Conservation (phyloP, 2,888 invertebrate species). For the Drosophila prostipennis region DNA sequence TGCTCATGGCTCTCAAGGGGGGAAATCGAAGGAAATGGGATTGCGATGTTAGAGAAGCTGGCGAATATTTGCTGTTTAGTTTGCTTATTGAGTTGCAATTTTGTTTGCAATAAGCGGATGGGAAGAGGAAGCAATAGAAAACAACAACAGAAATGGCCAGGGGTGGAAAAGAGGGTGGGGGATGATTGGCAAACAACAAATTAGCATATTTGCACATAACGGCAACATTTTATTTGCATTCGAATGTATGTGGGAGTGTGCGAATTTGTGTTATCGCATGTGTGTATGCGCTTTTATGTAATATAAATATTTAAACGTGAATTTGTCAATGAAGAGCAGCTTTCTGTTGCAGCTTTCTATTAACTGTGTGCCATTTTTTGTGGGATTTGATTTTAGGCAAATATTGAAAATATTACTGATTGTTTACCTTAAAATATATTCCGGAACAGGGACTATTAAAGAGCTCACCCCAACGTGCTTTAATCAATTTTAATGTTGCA, state of each 20-base stretch:
- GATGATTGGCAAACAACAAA: slow-evolving; percentile 67
- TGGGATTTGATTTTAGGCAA: slow-evolving; percentile 27
- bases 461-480: slow-evolving; percentile 1
- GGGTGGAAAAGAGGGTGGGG: neutral
- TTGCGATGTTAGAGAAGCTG: slow-evolving; percentile 12
- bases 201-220: slow-evolving; percentile 76
- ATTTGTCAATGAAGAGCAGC: slow-evolving; percentile 50
- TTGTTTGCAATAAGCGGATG: slow-evolving; percentile 74
- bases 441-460: neutral
- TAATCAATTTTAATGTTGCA: neutral
- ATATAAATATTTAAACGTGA: slow-evolving; percentile 63
- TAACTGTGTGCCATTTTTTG: slow-evolving; percentile 46
- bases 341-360: slow-evolving; percentile 27
- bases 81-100: slow-evolving; percentile 78
- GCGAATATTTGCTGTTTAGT: slow-evolving; percentile 69
- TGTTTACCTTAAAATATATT: slow-evolving; percentile 9
- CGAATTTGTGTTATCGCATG: slow-evolving; percentile 12
- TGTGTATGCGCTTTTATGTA: slow-evolving; percentile 52
- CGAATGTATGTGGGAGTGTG: neutral
- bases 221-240: slow-evolving; percentile 59
- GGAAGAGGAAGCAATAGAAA: slow-evolving; percentile 43
- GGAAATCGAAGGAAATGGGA: slow-evolving; percentile 1
- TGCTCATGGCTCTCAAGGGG: neutral
- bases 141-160: slow-evolving; percentile 29
- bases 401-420: slow-evolving; percentile 27